Evolutionary conservation across 2,888 invertebrate species (phyloP), one percentile per base, ranked within the genome.

Genomic region (Xiphydria camelus): DNA sequence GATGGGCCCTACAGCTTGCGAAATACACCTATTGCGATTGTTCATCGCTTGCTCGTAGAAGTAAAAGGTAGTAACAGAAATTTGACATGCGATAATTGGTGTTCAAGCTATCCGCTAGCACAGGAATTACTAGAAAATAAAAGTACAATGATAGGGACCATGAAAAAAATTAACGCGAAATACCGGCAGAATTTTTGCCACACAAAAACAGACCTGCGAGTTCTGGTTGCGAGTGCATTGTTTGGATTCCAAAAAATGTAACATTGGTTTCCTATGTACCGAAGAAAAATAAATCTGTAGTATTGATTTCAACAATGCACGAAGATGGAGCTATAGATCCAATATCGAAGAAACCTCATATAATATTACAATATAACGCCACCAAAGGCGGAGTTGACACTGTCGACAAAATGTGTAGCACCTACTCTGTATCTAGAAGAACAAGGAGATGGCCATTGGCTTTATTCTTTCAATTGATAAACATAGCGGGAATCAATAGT

Each of bases 131-230:
- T 57, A 15, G 19, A 41, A 39, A 48, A 50, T 26, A 38, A 51
- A 23, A 37, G 53, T 20, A 57, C 51, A 14, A 46, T 55, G 46
- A 51, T 62, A 9, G 62, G 64, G 1, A 61, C 61, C 4, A 39
- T 66, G 41, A 52, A 41, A 61, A 64, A 55, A 60, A 64, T 39
- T 68, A 64, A 52, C 43, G 44, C 26, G 57, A 65, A 39, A 47
- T 69, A 36, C 70, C 68, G 15, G 4, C 29, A 26, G 62, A 62
- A 41, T 66, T 71, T 47, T 42, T 52, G 10, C 53, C 56, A 6
- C 40, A 36, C 23, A 53, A 52, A 45, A 36, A 41, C n/a, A 46
- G 57, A 33, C 14, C 37, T 23, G 49, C 50, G 25, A 47, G 47
- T 34, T 54, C 62, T 31, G 41, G 40, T 23, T 23, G n/a, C n/a